Evolutionary conservation across 2,113 vertebrate genomes (phyloP).

Genomic region (Actinemys pallida): DNA sequence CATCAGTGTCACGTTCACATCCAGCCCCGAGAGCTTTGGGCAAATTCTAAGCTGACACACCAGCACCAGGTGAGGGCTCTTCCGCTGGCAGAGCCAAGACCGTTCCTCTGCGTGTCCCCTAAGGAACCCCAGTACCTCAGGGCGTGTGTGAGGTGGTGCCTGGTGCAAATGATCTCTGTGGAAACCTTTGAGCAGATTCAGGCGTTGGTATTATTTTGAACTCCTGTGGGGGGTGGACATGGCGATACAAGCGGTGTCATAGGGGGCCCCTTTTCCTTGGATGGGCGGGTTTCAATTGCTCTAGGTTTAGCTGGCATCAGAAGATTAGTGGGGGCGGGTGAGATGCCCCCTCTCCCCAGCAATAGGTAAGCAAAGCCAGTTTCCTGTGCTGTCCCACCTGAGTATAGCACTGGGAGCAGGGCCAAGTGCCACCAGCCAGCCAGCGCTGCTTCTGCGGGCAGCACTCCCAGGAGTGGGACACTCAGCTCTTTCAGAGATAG

Average conservation of each 20-base stretch:
- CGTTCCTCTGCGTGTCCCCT: too few species aligned
- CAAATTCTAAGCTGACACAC: too few species aligned
- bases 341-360: neutral
- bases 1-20: too few species aligned
- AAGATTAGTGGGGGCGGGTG: neutral
- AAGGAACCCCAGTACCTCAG: too few species aligned
- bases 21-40: too few species aligned
- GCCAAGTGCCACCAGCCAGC: neutral
- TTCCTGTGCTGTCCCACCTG: too few species aligned
- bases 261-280: neutral
- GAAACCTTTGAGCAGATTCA: too few species aligned
- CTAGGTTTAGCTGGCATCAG: neutral
- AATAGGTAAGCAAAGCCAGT: neutral
- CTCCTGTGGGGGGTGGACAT: neutral
- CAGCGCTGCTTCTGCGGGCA: neutral
- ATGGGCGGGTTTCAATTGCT: neutral
- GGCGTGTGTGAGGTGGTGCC: too few species aligned
- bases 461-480: neutral
- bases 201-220: too few species aligned
- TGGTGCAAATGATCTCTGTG: too few species aligned
- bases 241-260: neutral
- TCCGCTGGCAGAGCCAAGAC: too few species aligned
- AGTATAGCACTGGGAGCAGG: neutral
- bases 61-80: too few species aligned
- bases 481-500: neutral